Conservation (phyloP, 2,888 invertebrate genomes). For the Pristionchus arcanus region DNA sequence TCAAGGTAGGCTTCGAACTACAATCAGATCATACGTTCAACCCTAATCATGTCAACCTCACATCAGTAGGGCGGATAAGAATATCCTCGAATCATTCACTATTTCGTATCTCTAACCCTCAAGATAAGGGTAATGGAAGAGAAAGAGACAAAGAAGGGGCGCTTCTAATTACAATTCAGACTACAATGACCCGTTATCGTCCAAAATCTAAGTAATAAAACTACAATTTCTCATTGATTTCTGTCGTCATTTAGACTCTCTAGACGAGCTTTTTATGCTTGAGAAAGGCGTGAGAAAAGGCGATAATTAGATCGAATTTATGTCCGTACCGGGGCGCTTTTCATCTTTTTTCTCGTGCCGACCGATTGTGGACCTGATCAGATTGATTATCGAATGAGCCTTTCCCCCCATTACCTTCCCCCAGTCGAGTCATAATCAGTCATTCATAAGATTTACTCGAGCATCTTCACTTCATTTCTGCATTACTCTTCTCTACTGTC, state of each 20-base stretch:
- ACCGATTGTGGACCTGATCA: not conserved
- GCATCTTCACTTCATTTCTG: not conserved
- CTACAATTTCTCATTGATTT: not conserved
- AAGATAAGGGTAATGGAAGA: conserved; percentile 7
- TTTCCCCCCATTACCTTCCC: not conserved
- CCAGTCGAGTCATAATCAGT: not conserved
- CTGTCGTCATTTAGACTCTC: conserved; percentile 33
- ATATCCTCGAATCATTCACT: not conserved
- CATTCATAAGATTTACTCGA: not conserved
- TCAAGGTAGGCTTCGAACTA: conserved; percentile 16
- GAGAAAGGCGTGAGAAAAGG: conserved; percentile 37
- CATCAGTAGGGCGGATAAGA: not conserved
- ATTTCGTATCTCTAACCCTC: not conserved
- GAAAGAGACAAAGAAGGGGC: not conserved
- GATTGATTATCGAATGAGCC: conserved; percentile 18
- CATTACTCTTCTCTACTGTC: not conserved
- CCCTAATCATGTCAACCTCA: not conserved
- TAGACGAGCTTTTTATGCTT: conserved; percentile 18
- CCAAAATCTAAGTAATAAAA: conserved; percentile 33
- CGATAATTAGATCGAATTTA: conserved; percentile 46
- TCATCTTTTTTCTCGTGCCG: conserved; percentile 25
- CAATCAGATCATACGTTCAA: conserved; percentile 44
- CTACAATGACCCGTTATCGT: conserved; percentile 47
- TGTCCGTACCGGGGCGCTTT: conserved; percentile 7
- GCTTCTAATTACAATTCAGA: not conserved